Percentiles rank a stretch among this genome's conserved stretches.
phyloP scores from a whole-genome alignment of 2,888 invertebrate species.

The Phlogophora meticulosa region DNA sequence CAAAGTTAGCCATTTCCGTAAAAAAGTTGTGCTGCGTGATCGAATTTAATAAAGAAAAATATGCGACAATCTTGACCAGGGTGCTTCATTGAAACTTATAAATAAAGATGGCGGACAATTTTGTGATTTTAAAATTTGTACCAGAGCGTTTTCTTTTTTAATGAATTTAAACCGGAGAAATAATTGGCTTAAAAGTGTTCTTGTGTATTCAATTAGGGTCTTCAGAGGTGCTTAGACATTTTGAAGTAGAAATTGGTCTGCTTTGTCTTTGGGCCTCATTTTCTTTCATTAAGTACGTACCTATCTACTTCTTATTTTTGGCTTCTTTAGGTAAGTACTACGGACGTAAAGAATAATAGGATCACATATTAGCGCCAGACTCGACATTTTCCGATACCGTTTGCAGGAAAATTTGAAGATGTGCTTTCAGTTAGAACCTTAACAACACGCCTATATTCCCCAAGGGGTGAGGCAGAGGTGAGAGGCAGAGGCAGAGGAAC shows the following conservation, averaged over 20 bases:
- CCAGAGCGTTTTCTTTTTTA: slow-evolving; percentile 31
- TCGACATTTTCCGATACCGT: background rate
- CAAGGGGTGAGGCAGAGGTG: no score
- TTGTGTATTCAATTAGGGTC: slow-evolving; percentile 46
- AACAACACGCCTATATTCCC: no score
- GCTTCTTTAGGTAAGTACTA: no score
- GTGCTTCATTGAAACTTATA: slow-evolving; percentile 56
- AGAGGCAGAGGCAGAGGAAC: no score
- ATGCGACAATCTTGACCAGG: slow-evolving; percentile 55
- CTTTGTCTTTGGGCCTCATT: slow-evolving; percentile 1
- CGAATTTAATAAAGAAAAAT: slow-evolving; percentile 61
- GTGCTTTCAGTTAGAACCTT: background rate
- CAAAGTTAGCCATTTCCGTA: slow-evolving; percentile 51
- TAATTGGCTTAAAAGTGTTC: slow-evolving; percentile 45
- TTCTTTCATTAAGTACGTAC: background rate
- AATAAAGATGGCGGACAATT: slow-evolving; percentile 57
- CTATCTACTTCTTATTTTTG: background rate
- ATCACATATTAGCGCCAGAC: background rate
- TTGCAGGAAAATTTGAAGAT: no score
- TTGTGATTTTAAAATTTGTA: slow-evolving; percentile 52
- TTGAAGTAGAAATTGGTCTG: background rate
- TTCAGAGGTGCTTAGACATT: slow-evolving; percentile 2
- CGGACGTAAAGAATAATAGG: background rate
- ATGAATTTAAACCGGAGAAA: slow-evolving; percentile 34
- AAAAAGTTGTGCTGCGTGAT: slow-evolving; percentile 55